Evolutionary conservation across 2,113 vertebrate species (phyloP).

Genomic region (Oryctolagus cuniculus): mOryCun1.1 NC_091438.1:154868501-154869000

Average conservation of each 20-base stretch:
- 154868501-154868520: neutral
- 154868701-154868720: neutral
- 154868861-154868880: neutral
- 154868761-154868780: neutral
- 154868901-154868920: neutral
- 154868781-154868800: neutral
- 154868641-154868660: slow-evolving; percentile 46
- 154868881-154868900: neutral
- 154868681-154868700: slow-evolving; percentile 9
- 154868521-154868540: neutral
- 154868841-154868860: neutral
- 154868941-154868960: neutral
- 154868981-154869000: neutral
- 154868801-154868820: neutral
- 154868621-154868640: slow-evolving; percentile 31
- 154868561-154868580: neutral
- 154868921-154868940: neutral
- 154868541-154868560: slow-evolving; percentile 31
- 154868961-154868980: neutral
- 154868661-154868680: neutral
- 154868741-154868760: neutral
- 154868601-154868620: slow-evolving; percentile 43
- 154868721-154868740: neutral
- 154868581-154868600: neutral
- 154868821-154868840: neutral